A percentile compares a stretch with the other conserved stretches of the same genome.
Conservation (phyloP, 2,797 vertebrate species). For the Pteropus rufus region DNA sequence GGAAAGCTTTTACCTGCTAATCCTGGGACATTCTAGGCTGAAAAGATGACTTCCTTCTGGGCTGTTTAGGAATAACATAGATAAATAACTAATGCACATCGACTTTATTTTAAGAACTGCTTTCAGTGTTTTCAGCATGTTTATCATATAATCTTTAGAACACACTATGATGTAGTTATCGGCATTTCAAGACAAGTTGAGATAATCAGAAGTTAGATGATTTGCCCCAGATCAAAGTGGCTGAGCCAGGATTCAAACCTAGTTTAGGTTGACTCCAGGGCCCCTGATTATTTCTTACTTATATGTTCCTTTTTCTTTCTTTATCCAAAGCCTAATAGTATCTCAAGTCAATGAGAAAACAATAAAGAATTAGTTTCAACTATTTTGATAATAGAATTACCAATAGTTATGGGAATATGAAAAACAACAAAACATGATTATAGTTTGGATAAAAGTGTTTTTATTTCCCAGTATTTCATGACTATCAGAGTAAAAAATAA, state of each 20-base stretch:
- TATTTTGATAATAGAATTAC: not conserved
- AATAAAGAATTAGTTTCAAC: not conserved
- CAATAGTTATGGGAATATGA: not conserved
- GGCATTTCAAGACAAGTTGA: not conserved
- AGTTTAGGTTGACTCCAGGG: not conserved
- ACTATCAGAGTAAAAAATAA: not conserved
- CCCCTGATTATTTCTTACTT: not conserved
- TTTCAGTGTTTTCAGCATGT: not conserved
- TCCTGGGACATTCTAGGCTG: not conserved
- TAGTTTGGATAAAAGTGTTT: constrained; percentile 5
- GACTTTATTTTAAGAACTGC: not conserved
- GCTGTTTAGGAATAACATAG: not conserved
- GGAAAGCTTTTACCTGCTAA: not conserved
- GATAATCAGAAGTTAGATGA: not conserved
- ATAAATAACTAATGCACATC: not conserved
- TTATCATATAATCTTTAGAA: not conserved
- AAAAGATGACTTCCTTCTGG: not conserved
- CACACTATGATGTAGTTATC: not conserved
- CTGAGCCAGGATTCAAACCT: not conserved
- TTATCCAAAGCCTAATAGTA: not conserved
- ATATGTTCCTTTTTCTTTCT: not conserved
- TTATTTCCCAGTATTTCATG: not conserved
- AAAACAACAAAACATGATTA: not conserved
- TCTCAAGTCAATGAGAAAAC: not conserved
- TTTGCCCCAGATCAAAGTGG: not conserved